These are phyloP conservation scores for Fregetta grallaria DNA, from an alignment of 2,113 vertebrate species.

Conservation along the genomic window DNA sequence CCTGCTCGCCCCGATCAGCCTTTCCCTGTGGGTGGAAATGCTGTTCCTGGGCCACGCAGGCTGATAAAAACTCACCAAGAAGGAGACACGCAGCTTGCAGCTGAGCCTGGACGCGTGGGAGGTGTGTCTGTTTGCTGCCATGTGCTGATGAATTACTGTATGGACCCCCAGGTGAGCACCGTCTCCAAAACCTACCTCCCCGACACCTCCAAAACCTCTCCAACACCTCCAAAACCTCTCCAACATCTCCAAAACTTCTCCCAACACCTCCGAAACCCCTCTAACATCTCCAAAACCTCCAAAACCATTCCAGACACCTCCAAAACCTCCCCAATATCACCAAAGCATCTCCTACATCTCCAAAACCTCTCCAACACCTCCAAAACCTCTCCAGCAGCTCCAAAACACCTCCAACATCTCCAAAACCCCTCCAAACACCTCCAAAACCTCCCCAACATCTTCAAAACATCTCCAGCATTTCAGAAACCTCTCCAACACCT, in stretches of 20 bases:
- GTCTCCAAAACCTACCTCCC: background rate
- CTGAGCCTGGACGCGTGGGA: fast-evolving
- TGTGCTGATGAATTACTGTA: fast-evolving
- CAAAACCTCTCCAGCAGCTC: background rate
- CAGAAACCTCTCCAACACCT: background rate
- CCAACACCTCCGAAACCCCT: background rate
- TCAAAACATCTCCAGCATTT: background rate
- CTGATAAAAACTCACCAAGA: background rate
- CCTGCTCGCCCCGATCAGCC: fast-evolving
- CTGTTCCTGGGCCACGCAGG: background rate
- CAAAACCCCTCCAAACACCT: background rate
- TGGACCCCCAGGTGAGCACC: background rate
- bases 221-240: background rate
- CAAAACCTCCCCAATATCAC: fast-evolving
- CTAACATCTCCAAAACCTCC: background rate
- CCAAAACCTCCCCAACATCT: background rate
- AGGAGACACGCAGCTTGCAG: background rate
- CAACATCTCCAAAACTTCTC: fast-evolving
- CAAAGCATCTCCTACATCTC: too few species aligned
- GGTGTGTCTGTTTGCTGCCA: background rate
- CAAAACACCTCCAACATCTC: background rate
- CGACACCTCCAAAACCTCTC: background rate
- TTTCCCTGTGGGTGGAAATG: background rate
- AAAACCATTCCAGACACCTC: background rate
- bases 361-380: too few species aligned